Evolutionary conservation across 1,140 invertebrate species (phyloP), one percentile per base, ranked within the genome.

Genomic region (Plutomurus gul): DNA sequence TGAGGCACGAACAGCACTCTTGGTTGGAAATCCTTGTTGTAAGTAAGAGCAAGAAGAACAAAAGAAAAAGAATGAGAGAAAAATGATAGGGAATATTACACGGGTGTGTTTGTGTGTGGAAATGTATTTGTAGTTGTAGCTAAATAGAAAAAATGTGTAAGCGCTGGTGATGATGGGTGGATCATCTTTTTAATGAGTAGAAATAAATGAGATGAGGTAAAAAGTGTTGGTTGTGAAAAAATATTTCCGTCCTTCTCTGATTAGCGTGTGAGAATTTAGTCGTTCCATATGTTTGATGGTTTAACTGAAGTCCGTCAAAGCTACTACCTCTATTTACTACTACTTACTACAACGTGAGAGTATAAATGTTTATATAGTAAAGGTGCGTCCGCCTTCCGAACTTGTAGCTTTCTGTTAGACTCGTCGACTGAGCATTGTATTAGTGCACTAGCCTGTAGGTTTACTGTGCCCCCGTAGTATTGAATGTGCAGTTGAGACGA

Each of bases 131-230:
- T 33, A 36, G 25, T 65, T 65, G 27, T 33, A 65, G 36, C 56
- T 33, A 65, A 65, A 65, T 65, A 27, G 56, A 33, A 16, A 65
- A 65, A 72, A 72, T 72, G 70, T 40, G 20, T 49, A 65, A 33
- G 30, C 30, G 56, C 7, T 36, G 36, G 72, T 46, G 72, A 74
- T 74, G 72, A 74, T 74, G 72, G 72, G 72, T 49, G 72, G 72
- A 74, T 47, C 43, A 74, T 72, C 43, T 47, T 76, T 76, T 76
- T 76, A 56, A 60, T 76, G 75, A 76, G 75, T n/a, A 76, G 33
- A 76, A 60, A 18, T 76, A 56, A 76, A 76, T 76, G 75, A 76
- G 49, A 76, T 51, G 49, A 76, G 20, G 43, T 47, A 74, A 47
- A 74, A 74, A 74, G 27, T 74, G 43, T 8, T 20, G 25, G 25